Percentiles rank a stretch among this genome's conserved stretches.
phyloP scores from a whole-genome alignment of 1,140 invertebrate species.

The Phocides pigmalion region DNA sequence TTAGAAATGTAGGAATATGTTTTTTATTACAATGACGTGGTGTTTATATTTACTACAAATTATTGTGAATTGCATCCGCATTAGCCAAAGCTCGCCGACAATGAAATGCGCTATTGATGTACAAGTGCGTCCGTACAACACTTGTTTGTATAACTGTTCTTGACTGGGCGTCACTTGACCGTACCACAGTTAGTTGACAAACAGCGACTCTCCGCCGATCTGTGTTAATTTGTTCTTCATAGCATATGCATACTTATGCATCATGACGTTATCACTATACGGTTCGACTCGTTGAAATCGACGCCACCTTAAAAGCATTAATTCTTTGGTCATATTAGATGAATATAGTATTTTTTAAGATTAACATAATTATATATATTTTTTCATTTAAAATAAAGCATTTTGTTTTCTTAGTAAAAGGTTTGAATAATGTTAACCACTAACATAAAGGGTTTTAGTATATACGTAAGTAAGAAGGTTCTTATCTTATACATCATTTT shows the following conservation, averaged over 20 bases:
- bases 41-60: slow-evolving; percentile 37
- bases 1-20: too few species aligned
- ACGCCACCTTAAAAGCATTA: background rate
- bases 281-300: slow-evolving; percentile 15
- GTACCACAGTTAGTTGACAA: slow-evolving; percentile 70
- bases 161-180: slow-evolving; percentile 64
- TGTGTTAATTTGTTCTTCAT: slow-evolving; percentile 74
- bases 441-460: too few species aligned
- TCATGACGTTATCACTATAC: slow-evolving; percentile 48
- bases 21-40: too few species aligned
- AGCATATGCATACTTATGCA: slow-evolving; percentile 57
- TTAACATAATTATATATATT: too few species aligned
- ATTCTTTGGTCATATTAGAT: too few species aligned
- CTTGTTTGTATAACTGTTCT: slow-evolving; percentile 75
- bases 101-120: slow-evolving; percentile 73
- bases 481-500: too few species aligned
- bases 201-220: slow-evolving; percentile 56
- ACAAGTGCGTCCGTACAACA: slow-evolving; percentile 59
- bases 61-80: slow-evolving; percentile 60
- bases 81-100: slow-evolving; percentile 63
- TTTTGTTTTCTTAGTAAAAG: too few species aligned
- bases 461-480: too few species aligned
- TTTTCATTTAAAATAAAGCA: too few species aligned
- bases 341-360: too few species aligned
- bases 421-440: too few species aligned